A percentile compares a stretch with the other conserved stretches of the same genome.
Evolutionary conservation across 2,113 vertebrate genomes (phyloP).

Genomic region (Sinocyclocheilus maitianheensis): DNA sequence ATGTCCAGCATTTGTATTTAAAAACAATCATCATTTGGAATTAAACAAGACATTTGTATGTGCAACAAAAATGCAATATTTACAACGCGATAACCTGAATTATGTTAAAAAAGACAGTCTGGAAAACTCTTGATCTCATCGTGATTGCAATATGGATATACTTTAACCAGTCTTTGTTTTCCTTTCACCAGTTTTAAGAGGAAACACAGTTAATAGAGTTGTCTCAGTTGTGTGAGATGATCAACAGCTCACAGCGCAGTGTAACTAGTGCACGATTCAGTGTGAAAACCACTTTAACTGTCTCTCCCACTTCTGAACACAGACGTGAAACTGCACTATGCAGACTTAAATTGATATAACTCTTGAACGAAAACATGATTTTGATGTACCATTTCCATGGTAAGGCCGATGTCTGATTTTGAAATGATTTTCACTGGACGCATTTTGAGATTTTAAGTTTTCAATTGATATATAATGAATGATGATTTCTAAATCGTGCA

Average conservation of each 20-base stretch:
- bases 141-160: not conserved
- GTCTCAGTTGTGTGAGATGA: constrained; percentile 41
- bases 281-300: not conserved
- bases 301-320: too few species aligned
- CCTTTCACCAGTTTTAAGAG: not conserved
- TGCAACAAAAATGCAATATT: constrained; percentile 30
- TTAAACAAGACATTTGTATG: constrained; percentile 12
- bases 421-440: too few species aligned
- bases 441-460: too few species aligned
- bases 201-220: not conserved
- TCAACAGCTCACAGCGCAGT: constrained; percentile 51
- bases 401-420: too few species aligned
- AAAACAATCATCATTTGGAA: constrained; percentile 41
- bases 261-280: constrained; percentile 17
- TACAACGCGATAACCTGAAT: constrained; percentile 26
- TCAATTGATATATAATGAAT: too few species aligned
- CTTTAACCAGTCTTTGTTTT: not conserved
- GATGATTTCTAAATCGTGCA: too few species aligned
- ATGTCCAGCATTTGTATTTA: constrained; percentile 73
- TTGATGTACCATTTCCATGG: too few species aligned
- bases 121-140: not conserved
- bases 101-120: not conserved
- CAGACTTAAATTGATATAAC: too few species aligned
- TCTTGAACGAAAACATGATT: too few species aligned
- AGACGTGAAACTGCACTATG: too few species aligned